Evolutionary conservation across 2,113 vertebrate genomes (phyloP), one percentile per base, ranked within the genome.

Genomic region (Ancistrus triradiatus): DNA sequence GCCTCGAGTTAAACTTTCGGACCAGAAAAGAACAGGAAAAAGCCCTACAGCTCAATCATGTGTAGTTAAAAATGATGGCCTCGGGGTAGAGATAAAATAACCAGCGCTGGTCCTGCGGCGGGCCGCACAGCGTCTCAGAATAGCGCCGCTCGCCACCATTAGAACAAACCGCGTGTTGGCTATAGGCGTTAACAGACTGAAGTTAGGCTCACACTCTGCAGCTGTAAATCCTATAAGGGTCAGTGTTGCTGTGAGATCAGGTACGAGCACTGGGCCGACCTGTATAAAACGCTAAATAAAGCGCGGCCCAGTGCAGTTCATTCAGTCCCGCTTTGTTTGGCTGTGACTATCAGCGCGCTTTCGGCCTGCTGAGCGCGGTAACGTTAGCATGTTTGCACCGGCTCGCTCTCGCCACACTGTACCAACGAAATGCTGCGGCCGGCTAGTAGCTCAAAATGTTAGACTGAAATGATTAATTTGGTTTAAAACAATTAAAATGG

Each of bases 91-190:
- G n/a, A 51, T 61, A 6, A 33, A 13, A 33, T 38, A 46, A 67
- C 22, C 25, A 27, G 24, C 11, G 51, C 52, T n/a, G n/a, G 42
- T 13, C 17, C 8, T 10, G n/a, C 21, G 4, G 7, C n/a, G 10
- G 59, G 21, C 21, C 53, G n/a, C 18, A 37, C 55, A 56, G 22
- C 33, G n/a, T 17, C 31, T 19, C 19, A 21, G 24, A 31, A 61
- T 51, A 56, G 48, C 42, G 50, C 47, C 44, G 22, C 7, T 42
- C 43, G 18, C 17, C 50, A 25, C 21, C 44, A 3, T 19, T 35
- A 33, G 10, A 13, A 7, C 40, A 49, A 56, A 67, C 52, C 28
- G 51, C 52, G 63, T 58, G 48, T 51, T 52, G 7, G 52, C 44
- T 6, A 11, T 35, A 56, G 27, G 37, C 22, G 15, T 61, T 25